Evolutionary conservation across 2,113 vertebrate genomes (phyloP), one percentile per base, ranked within the genome.

Genomic region (Sarotherodon lohbergeri): DNA sequence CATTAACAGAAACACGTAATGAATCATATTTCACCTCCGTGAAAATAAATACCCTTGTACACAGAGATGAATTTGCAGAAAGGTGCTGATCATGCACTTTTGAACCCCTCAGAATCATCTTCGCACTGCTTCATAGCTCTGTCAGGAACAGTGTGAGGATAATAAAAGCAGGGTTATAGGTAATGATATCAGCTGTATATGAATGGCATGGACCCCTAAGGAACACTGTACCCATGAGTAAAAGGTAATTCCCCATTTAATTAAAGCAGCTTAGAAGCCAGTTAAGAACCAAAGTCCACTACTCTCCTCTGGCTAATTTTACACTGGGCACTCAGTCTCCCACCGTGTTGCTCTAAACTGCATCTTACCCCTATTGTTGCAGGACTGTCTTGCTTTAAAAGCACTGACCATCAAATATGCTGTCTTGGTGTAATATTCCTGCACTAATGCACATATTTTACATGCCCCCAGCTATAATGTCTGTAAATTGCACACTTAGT

Each of bases 401-500:
- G 46, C 46, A 52, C 73, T 78, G 73, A 78, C 46, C 73, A 52
- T 78, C 46, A 78, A 78, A 78, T 78, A 78, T n/a, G 46, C 46
- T 80, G 84, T 90, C 84, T 82, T 36, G 80, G 81, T 50, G 56
- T 81, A 89, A 81, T 57, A 86, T 71, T 89, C 73, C 79, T 54
- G 63, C 86, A 81, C 84, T 39, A 68, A 78, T 68, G 91, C 82
- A 83, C 41, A 57, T 52, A 85, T 59, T 88, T 79, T 85, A 81
- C 83, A 80, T 90, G 88, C 91, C 82, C 55, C 73, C 9, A 89
- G 90, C 92, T 90, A 82, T 94, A 94, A 96, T 94, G 90, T 94
- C 94, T 96, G 94, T 94, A 96, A 95, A 96, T 95, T 94, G 92
- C 92, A 94, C 90, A 92, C 94, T 95, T 95, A 94, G 92, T 93